Evolutionary conservation across 2,888 invertebrate species (phyloP), one percentile per base, ranked within the genome.

Genomic region (Athrips mouffetella): DNA sequence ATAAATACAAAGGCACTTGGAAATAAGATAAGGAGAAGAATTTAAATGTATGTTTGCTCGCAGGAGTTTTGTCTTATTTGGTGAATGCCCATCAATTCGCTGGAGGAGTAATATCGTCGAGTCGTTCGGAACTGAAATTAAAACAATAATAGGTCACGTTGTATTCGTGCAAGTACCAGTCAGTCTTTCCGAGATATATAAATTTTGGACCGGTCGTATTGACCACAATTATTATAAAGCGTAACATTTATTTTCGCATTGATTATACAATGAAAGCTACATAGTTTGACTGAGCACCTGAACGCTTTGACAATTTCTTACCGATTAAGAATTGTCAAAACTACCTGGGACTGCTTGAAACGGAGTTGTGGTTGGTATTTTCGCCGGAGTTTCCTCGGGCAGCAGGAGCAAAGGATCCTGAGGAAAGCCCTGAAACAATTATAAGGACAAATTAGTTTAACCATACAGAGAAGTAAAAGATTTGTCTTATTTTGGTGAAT

Each of bases 381-480:
- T 74, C 94, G 90, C 60, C 94, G 90, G 63, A 96, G 90, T 71
- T 93, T 93, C 61, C 95, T 90, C 1, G 96, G 96, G 80, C 96
- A 96, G 85, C 96, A 97, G 40, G 93, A 93, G 86, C 97, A 98
- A 51, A 98, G 86, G 65, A 98, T 95, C 71, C 97, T 92, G 49
- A 95, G 92, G 80, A 98, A 98, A 15, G 98, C 98, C 82, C 98
- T 96, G 93, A 16, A 92, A 88, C 80, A 81, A 37, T 80, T 59
- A 62, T 56, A 16, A 33, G 7, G 16, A 1, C 1, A 7, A 11
- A 15, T 4, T 18, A 10, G 27, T n/a, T 48, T 31, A 40, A 31
- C 20, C 33, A 42, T n/a, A n/a, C n/a, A n/a, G n/a, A n/a, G n/a
- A n/a, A 29, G 29, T 11, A 29, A 10, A 29, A 29, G 10, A 29